Conservation (phyloP, 2,797 vertebrate genomes). For the Bucorvus abyssinicus region DNA sequence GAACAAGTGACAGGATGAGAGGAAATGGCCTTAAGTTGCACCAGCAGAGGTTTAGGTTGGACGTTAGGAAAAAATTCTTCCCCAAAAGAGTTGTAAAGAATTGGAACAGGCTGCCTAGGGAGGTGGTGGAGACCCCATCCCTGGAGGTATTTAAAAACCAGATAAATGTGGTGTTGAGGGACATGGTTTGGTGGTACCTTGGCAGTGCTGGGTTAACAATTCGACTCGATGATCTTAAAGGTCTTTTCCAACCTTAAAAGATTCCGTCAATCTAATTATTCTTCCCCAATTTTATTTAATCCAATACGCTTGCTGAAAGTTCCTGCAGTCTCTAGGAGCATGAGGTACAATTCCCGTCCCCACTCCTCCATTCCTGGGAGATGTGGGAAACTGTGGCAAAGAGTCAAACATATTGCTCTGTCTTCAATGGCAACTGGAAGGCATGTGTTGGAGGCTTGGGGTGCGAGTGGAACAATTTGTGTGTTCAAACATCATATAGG, state of each 20-base stretch:
- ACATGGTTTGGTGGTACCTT: neutral
- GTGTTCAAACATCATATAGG: neutral
- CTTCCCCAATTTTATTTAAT: neutral
- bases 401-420: neutral
- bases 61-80: neutral
- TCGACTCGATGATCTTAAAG: neutral
- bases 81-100: neutral
- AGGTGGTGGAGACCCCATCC: neutral
- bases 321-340: neutral
- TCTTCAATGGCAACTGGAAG: neutral
- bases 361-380: neutral
- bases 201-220: neutral
- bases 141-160: fast-evolving
- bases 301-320: neutral
- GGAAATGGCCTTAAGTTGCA: neutral
- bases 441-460: neutral
- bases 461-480: neutral
- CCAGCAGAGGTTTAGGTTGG: neutral
- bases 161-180: neutral
- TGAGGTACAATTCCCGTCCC: fast-evolving
- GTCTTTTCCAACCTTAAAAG: neutral
- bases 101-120: neutral
- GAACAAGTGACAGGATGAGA: fast-evolving
- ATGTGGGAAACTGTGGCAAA: neutral
- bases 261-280: neutral